Conservation (phyloP, 2,797 vertebrate genomes). For the Channa striata region DNA sequence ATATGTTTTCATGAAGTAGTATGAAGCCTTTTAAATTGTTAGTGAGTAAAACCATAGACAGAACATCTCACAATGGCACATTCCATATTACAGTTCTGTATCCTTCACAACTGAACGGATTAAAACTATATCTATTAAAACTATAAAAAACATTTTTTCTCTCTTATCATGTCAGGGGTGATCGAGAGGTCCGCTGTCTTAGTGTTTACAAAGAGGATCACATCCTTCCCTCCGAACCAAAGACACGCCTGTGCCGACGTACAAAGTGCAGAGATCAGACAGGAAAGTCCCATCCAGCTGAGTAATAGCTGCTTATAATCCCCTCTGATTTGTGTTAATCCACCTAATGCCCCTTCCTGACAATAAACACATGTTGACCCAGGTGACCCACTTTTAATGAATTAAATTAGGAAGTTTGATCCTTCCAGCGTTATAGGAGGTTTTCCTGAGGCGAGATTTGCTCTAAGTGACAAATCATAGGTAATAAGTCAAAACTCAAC, state of each 20-base stretch:
- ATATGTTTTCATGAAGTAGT: too few species aligned
- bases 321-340: slow-evolving; percentile 80
- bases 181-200: slow-evolving; percentile 62
- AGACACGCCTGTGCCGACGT: slow-evolving; percentile 68
- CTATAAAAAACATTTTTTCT: too few species aligned
- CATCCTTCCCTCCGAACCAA: slow-evolving; percentile 71
- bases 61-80: too few species aligned
- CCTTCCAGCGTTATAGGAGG: neutral
- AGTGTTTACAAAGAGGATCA: slow-evolving; percentile 79
- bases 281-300: slow-evolving; percentile 63
- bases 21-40: too few species aligned
- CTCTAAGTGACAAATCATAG: slow-evolving; percentile 13
- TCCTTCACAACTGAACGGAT: too few species aligned
- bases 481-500: slow-evolving; percentile 36
- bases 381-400: slow-evolving; percentile 72
- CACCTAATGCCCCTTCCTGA: slow-evolving; percentile 74
- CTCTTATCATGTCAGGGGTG: too few species aligned
- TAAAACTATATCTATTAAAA: too few species aligned
- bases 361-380: slow-evolving; percentile 79
- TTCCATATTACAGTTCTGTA: too few species aligned
- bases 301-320: slow-evolving; percentile 75
- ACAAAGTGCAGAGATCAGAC: slow-evolving; percentile 63
- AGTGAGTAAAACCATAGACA: too few species aligned
- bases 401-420: slow-evolving; percentile 67
- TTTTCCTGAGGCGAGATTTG: slow-evolving; percentile 1